These are phyloP conservation scores for Rattus rattus DNA, from an alignment of 2,113 vertebrate species.

Conservation along the genomic window DNA sequence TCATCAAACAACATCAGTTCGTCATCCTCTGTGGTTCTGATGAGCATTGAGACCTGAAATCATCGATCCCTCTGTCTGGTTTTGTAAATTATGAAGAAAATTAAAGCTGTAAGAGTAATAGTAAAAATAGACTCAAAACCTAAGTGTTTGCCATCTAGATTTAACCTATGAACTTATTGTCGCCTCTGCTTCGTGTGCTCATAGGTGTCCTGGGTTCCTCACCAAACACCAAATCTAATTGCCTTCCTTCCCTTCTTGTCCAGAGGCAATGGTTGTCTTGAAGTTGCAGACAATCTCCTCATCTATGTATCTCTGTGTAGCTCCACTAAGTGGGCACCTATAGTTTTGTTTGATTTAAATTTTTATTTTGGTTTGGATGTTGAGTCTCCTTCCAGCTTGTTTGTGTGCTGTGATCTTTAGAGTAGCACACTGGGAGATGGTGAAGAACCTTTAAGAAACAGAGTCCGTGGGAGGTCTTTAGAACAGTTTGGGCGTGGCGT, in stretches of 20 bases:
- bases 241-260: neutral
- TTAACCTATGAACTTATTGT: neutral
- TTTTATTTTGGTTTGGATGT: neutral
- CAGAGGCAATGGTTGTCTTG: neutral
- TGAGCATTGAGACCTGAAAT: neutral
- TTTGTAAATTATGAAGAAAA: neutral
- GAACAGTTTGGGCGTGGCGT: neutral
- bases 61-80: neutral
- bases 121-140: slow-evolving; percentile 4
- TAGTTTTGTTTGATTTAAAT: neutral
- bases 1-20: no score
- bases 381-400: neutral
- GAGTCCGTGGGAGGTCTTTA: neutral
- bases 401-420: neutral
- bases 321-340: neutral
- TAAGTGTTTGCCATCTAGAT: neutral
- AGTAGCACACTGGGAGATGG: neutral
- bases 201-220: neutral
- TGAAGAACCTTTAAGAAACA: neutral
- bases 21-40: neutral
- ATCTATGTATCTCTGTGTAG: neutral
- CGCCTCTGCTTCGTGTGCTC: neutral
- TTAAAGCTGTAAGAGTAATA: slow-evolving; percentile 13
- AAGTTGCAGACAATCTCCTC: neutral
- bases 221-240: neutral